These are phyloP conservation scores for Sceloporus tristichus DNA, from an alignment of 2,113 vertebrate species.

Conservation along the genomic window DNA sequence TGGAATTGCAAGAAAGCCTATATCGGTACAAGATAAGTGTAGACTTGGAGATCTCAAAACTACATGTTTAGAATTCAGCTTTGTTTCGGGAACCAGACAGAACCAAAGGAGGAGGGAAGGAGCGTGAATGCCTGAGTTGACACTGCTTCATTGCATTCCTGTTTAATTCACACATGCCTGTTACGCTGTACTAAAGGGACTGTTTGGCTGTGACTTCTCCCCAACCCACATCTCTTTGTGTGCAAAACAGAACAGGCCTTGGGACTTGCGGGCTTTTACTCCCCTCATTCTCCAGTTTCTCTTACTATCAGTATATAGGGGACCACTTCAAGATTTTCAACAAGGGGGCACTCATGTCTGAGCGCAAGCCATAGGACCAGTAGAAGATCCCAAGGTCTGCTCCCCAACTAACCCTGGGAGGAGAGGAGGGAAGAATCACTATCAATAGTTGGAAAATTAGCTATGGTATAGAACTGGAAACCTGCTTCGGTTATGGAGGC, in stretches of 20 bases:
- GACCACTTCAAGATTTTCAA: too few species aligned
- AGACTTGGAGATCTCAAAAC: slow-evolving; percentile 61
- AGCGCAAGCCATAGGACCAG: not conserved
- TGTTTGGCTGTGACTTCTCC: too few species aligned
- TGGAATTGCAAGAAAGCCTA: slow-evolving; percentile 77
- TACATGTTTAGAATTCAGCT: slow-evolving; percentile 58
- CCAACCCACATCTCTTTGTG: not conserved
- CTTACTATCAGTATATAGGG: too few species aligned
- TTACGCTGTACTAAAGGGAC: slow-evolving; percentile 7
- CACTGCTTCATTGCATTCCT: slow-evolving; percentile 20
- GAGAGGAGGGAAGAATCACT: not conserved
- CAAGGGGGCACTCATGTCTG: not conserved
- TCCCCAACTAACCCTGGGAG: too few species aligned
- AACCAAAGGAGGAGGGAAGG: slow-evolving; percentile 23
- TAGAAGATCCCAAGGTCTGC: too few species aligned
- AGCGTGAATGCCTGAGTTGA: slow-evolving; percentile 74
- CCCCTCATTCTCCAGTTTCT: not conserved
- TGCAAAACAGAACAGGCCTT: not conserved
- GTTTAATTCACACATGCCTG: slow-evolving; percentile 37
- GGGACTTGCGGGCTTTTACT: not conserved
- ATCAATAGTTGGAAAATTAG: not conserved
- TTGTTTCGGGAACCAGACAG: slow-evolving; percentile 68
- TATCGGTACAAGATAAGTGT: slow-evolving; percentile 59
- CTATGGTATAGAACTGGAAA: not conserved
- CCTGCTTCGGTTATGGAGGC: not conserved